Base-by-base conservation (phyloP, 2,888 invertebrate species). In the Leucozona laternaria region DNA sequence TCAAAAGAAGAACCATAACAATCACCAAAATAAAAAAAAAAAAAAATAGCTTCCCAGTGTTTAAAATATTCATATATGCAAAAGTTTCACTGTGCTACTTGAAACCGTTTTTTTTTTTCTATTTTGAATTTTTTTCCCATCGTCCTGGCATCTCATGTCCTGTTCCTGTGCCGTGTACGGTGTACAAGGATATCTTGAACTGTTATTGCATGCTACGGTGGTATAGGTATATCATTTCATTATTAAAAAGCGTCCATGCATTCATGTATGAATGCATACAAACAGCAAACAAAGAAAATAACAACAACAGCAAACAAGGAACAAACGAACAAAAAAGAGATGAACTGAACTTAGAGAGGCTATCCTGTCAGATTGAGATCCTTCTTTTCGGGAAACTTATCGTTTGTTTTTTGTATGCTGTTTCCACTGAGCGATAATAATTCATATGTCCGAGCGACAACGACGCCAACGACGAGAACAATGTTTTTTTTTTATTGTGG, bases 231-330 rank as follows among this genome's bases (percentile, higher is more conserved):
- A 77, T 73, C 70, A 80, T 88, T 88, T 89, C 88, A 89, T 89
- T 89, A 89, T 89, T 88, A 88, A 89, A 89, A 89, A 89, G 89
- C 89, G 89, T 89, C 89, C 89, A 88, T 88, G 89, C 89, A 78
- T 88, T 89, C 89, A 89, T 89, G 88, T 88, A 89, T 89, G 88
- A 88, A 88, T 88, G 78, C 88, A 88, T 81, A 88, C 83, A 83
- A 88, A 82, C 88, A 83, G 86, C 86, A 86, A 81, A 86, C 86
- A 85, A 85, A 85, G 81, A 85, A 81, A 81, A 85, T 73, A 80
- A 81, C 81, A 85, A 78, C 85, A 85, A 80, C 79, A 68, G n/a
- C 60, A 60, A 53, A 60, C 55, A 58, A 31, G 34, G 11, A 57
- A 34, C 20, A 31, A 31, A 34, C 31, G 8, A 64, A 28, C 55